These are phyloP conservation scores for Macropis europaea DNA, from an alignment of 2,888 invertebrate genomes.

Conservation along the genomic window DNA sequence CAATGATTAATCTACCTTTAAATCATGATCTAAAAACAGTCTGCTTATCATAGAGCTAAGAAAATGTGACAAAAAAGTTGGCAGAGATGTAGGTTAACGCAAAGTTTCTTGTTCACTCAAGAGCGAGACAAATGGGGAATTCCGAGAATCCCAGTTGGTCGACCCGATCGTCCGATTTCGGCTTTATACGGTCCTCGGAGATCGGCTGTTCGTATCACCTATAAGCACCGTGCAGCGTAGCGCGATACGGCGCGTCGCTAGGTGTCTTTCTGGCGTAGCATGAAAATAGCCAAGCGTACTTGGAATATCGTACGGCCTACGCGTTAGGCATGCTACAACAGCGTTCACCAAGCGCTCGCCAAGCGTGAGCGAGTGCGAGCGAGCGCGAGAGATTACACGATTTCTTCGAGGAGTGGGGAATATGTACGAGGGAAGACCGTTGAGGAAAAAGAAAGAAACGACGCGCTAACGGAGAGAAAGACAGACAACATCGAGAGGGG, in stretches of 20 bases:
- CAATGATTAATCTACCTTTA: too few species aligned
- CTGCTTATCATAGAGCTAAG: too few species aligned
- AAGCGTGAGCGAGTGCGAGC: constrained; percentile 16
- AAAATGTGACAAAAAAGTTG: neutral
- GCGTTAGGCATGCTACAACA: constrained; percentile 68
- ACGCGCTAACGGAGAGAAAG: constrained; percentile 10
- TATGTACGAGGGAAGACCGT: constrained; percentile 30
- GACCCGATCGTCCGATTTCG: constrained; percentile 36
- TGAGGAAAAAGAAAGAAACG: constrained; percentile 24
- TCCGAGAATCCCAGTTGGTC: constrained; percentile 34
- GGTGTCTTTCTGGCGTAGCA: constrained; percentile 66
- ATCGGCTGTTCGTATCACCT: constrained; percentile 36
- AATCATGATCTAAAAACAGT: too few species aligned
- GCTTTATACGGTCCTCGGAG: constrained; percentile 46
- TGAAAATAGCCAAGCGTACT: constrained; percentile 72
- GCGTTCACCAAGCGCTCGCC: constrained; percentile 38
- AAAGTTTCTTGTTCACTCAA: neutral
- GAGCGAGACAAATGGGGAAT: constrained; percentile 38
- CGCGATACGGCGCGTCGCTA: constrained; percentile 42
- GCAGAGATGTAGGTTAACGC: neutral
- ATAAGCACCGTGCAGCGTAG: constrained; percentile 12
- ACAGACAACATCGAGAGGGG: constrained; percentile 3
- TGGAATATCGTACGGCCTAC: constrained; percentile 70
- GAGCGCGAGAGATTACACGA: constrained; percentile 45
- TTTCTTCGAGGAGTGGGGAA: constrained; percentile 2